phyloP scores from a whole-genome alignment of 1,140 invertebrate genomes.

The Hyposmocoma kahamanoa region DNA sequence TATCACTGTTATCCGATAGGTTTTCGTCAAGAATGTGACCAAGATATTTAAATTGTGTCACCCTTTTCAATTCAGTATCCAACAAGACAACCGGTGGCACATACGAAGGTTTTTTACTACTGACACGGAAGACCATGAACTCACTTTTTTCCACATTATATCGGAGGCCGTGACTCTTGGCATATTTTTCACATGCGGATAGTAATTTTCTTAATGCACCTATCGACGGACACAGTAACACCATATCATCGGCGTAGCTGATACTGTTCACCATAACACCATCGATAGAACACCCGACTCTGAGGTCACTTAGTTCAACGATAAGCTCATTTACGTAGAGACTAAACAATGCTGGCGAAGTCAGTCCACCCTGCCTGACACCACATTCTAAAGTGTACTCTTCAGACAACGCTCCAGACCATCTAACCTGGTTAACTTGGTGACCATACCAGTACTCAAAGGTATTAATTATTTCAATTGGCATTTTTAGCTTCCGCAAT shows the following conservation, averaged over 20 bases:
- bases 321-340: background rate
- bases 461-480: background rate
- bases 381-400: background rate
- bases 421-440: background rate
- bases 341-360: background rate
- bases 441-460: conserved; percentile 3
- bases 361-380: background rate
- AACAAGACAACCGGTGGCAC: too few species aligned
- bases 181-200: background rate
- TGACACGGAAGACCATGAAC: too few species aligned
- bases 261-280: background rate
- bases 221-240: conserved; percentile 7
- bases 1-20: too few species aligned
- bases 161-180: too few species aligned
- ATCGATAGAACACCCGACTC: conserved; percentile 1
- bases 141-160: too few species aligned
- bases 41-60: too few species aligned
- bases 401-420: background rate
- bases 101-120: too few species aligned
- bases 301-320: background rate
- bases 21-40: too few species aligned
- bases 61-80: too few species aligned
- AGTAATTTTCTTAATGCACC: background rate
- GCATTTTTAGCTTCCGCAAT: background rate
- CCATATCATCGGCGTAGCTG: conserved; percentile 5